Evolutionary conservation across 1,140 invertebrate genomes (phyloP).

Genomic region (Cotesia glomerata): DNA sequence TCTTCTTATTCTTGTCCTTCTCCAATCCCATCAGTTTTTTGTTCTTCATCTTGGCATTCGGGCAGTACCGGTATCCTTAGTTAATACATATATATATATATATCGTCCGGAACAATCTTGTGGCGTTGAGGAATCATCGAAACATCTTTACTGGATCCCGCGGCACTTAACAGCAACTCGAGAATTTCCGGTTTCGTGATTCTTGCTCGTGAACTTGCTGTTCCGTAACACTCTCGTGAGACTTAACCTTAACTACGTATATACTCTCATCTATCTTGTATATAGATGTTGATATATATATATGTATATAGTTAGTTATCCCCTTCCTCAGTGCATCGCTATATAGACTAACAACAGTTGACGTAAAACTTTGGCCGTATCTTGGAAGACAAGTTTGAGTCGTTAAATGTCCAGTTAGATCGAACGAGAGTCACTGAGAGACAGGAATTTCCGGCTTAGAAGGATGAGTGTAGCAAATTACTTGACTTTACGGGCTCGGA

Average conservation of each 20-base stretch:
- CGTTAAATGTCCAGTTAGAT: slow-evolving; percentile 22
- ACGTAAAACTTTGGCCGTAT: slow-evolving; percentile 7
- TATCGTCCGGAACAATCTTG: neutral
- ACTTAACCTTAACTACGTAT: neutral
- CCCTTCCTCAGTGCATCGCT: neutral
- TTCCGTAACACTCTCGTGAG: slow-evolving; percentile 8
- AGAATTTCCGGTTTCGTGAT: slow-evolving; percentile 22
- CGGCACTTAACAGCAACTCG: slow-evolving; percentile 16
- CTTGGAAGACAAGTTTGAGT: slow-evolving; percentile 20
- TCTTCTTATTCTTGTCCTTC: no score
- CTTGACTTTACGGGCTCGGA: no score
- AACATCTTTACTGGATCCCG: neutral
- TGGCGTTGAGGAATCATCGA: neutral
- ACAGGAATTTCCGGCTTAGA: neutral
- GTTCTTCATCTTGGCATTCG: no score
- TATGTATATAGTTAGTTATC: no score
- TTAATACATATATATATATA: neutral
- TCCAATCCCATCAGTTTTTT: no score
- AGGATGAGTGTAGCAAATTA: neutral
- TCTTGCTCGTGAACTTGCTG: slow-evolving; percentile 13
- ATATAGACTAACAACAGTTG: neutral
- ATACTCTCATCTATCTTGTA: neutral
- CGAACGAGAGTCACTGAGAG: neutral
- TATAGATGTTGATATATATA: no score
- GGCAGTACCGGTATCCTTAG: neutral